phyloP scores from a whole-genome alignment of 2,888 invertebrate species.

The Ennomos quercinarius region DNA sequence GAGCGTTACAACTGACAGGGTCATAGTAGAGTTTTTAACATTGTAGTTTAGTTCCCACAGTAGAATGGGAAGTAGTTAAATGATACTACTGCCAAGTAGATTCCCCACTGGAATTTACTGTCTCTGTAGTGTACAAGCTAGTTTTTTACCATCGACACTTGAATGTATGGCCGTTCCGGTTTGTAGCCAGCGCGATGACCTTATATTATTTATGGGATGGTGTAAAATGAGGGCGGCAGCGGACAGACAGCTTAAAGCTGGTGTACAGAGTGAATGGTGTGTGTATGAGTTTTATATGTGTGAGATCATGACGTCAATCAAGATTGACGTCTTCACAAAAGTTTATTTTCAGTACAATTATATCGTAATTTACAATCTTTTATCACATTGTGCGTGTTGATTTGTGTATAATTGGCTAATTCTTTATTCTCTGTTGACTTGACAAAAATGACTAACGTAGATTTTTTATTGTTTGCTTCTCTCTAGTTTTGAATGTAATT shows the following conservation, averaged over 20 bases:
- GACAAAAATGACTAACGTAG: background rate
- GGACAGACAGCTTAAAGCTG: constrained; percentile 18
- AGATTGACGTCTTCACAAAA: constrained; percentile 6
- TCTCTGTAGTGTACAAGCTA: constrained; percentile 58
- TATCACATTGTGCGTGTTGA: constrained; percentile 4
- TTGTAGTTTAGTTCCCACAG: background rate
- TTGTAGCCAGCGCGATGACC: constrained; percentile 82
- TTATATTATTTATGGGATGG: constrained; percentile 71
- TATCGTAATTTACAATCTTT: constrained; percentile 20
- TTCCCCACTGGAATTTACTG: constrained; percentile 25
- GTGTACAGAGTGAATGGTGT: background rate
- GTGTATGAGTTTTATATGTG: background rate
- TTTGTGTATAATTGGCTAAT: constrained; percentile 5
- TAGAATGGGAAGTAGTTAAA: constrained; percentile 38
- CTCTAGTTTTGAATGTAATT: background rate
- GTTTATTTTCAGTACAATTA: constrained; percentile 15
- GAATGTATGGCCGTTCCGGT: constrained; percentile 80
- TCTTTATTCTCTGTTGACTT: background rate
- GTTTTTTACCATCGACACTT: constrained; percentile 67
- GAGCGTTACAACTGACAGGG: background rate
- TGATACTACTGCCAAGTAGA: constrained; percentile 22
- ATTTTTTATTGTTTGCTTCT: background rate
- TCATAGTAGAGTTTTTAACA: too few relatives aligned
- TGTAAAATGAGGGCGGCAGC: constrained; percentile 54
- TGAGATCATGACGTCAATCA: constrained; percentile 1